phyloP scores from a whole-genome alignment of 1,140 invertebrate genomes.

The Chlorops oryzae region DNA sequence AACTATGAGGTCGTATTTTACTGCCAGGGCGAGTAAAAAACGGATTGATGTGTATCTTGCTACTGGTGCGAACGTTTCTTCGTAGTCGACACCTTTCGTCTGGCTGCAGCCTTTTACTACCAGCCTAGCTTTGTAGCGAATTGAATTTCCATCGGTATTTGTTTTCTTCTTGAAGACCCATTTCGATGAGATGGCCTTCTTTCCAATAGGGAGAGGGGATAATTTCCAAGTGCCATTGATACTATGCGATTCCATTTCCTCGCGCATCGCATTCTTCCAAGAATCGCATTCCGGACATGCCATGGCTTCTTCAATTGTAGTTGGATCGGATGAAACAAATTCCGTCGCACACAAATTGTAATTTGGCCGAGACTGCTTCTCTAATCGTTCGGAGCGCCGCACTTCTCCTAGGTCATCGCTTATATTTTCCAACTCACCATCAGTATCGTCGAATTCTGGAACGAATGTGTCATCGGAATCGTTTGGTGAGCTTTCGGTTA shows the following conservation, averaged over 20 bases:
- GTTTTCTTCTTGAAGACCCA: no score
- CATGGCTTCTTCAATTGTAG: constrained; percentile 1
- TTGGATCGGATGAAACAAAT: constrained; percentile 1
- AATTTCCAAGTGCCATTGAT: constrained; percentile 2
- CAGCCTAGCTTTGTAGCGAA: constrained; percentile 39
- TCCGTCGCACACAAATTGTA: constrained; percentile 1
- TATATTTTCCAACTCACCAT: no score
- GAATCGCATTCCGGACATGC: neutral
- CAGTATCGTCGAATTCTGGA: no score
- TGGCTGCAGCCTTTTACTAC: constrained; percentile 12
- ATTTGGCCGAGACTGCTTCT: no score
- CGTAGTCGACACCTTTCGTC: constrained; percentile 7
- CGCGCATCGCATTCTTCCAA: constrained; percentile 1
- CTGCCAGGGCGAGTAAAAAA: constrained; percentile 19
- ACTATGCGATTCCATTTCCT: neutral
- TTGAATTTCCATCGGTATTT: no score
- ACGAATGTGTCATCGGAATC: no score
- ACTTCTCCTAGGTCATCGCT: no score
- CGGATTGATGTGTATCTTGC: constrained; percentile 14
- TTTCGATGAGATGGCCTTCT: no score
- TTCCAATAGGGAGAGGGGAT: no score
- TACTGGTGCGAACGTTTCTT: constrained; percentile 6
- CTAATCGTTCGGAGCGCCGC: no score
- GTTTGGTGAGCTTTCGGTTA: no score
- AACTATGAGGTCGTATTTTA: constrained; percentile 18